These are phyloP conservation scores for Zaprionus bogoriensis DNA, from an alignment of 2,888 invertebrate species.

Conservation along the genomic window DNA sequence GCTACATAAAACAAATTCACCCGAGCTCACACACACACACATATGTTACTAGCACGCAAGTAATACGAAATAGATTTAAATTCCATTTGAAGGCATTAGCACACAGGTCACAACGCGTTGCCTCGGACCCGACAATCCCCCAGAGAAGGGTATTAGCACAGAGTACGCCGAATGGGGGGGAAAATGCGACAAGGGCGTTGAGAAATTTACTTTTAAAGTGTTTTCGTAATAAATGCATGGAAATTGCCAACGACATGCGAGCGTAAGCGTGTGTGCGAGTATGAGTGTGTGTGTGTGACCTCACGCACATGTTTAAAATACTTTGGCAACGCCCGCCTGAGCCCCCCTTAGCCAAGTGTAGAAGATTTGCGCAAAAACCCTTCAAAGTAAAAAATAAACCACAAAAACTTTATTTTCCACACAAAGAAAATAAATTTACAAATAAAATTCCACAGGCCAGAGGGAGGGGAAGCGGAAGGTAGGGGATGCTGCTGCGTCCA, in stretches of 20 bases:
- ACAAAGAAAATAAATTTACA: constrained; percentile 70
- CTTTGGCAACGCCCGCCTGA: constrained; percentile 34
- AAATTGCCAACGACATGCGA: constrained; percentile 32
- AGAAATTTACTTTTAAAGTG: constrained; percentile 75
- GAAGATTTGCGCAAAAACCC: constrained; percentile 11
- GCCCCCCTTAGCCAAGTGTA: too few species aligned
- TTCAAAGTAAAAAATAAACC: constrained; percentile 32
- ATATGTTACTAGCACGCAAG: constrained; percentile 54
- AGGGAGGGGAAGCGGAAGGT: background rate
- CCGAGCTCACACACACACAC: constrained; percentile 23
- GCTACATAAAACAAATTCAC: constrained; percentile 22
- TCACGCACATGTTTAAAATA: constrained; percentile 71
- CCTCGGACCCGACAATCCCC: constrained; percentile 51
- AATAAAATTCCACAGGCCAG: constrained; percentile 57
- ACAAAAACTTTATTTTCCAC: constrained; percentile 56
- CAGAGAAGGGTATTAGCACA: constrained; percentile 38
- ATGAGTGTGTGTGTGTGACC: constrained; percentile 59
- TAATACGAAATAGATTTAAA: constrained; percentile 75
- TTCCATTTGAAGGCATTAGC: constrained; percentile 74
- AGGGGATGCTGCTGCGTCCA: background rate
- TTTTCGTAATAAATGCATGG: constrained; percentile 68
- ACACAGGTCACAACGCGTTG: constrained; percentile 67
- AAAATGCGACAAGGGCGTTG: constrained; percentile 51
- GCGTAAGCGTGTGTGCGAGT: background rate
- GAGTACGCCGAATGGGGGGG: background rate